A percentile compares a stretch with the other conserved stretches of the same genome.
These are phyloP conservation scores for Marmota monax DNA, from an alignment of 2,113 vertebrate species.

Conservation along the genomic window DNA sequence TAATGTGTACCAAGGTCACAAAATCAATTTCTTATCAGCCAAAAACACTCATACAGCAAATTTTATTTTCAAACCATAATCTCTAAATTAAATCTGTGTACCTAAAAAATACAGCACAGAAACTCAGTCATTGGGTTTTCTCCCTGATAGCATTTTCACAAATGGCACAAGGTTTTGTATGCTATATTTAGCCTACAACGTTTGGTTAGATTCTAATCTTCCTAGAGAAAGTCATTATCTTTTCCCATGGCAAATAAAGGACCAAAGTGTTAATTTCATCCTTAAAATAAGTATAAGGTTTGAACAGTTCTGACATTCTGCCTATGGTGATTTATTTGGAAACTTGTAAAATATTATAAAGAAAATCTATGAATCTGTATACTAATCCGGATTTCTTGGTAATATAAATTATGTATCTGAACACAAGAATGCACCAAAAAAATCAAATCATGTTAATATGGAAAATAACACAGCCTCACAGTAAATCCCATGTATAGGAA, in stretches of 20 bases:
- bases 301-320: constrained; percentile 78
- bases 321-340: constrained; percentile 72
- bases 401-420: constrained; percentile 61
- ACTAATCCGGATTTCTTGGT: constrained; percentile 55
- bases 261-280: constrained; percentile 85
- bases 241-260: constrained; percentile 84
- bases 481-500: constrained; percentile 29
- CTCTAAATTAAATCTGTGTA: constrained; percentile 90
- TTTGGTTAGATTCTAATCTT: constrained; percentile 88
- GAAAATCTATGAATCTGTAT: constrained; percentile 76
- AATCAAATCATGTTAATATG: constrained; percentile 23
- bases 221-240: constrained; percentile 84
- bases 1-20: constrained; percentile 84
- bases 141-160: constrained; percentile 84
- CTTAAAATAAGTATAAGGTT: constrained; percentile 79
- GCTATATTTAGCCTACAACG: constrained; percentile 86
- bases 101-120: constrained; percentile 85
- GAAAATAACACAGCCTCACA: constrained; percentile 52
- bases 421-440: not conserved
- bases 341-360: constrained; percentile 81
- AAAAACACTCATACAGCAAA: constrained; percentile 87
- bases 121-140: constrained; percentile 77
- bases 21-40: constrained; percentile 89
- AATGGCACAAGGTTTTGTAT: constrained; percentile 84
- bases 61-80: constrained; percentile 88